Conservation (phyloP, 2,113 vertebrate genomes). For the Cephalopterus ornatus region DNA sequence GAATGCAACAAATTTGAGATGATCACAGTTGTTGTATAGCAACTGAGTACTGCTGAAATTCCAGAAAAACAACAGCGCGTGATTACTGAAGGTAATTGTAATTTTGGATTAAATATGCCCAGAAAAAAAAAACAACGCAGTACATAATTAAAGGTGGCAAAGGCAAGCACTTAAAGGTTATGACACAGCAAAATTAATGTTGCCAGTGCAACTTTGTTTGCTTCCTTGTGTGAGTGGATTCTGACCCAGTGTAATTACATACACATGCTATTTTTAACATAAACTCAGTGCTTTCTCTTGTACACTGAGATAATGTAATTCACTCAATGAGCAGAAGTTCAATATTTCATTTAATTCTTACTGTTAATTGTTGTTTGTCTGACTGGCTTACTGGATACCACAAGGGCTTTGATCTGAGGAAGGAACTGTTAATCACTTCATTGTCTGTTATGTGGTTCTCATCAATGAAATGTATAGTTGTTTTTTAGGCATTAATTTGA, state of each 20-base stretch:
- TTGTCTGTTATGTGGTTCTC: background rate
- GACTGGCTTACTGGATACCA: background rate
- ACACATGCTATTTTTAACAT: background rate
- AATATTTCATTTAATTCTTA: slow-evolving; percentile 22
- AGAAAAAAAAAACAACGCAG: background rate
- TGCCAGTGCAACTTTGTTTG: background rate
- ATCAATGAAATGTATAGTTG: background rate
- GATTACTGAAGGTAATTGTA: background rate
- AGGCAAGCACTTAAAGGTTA: background rate
- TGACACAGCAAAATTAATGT: background rate
- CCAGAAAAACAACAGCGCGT: background rate
- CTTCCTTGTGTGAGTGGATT: background rate
- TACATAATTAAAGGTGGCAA: background rate
- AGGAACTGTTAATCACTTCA: background rate
- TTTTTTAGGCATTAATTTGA: background rate
- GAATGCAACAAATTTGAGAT: background rate
- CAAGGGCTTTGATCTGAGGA: background rate
- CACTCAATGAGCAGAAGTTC: background rate
- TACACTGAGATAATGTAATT: background rate
- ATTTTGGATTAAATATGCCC: background rate
- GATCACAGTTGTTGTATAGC: background rate
- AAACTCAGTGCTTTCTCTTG: background rate
- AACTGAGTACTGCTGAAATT: background rate
- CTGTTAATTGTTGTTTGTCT: background rate
- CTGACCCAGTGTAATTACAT: background rate